Percentiles rank a stretch among this genome's conserved stretches.
These are phyloP conservation scores for Sprattus sprattus DNA, from an alignment of 2,113 vertebrate genomes.

Conservation along the genomic window DNA sequence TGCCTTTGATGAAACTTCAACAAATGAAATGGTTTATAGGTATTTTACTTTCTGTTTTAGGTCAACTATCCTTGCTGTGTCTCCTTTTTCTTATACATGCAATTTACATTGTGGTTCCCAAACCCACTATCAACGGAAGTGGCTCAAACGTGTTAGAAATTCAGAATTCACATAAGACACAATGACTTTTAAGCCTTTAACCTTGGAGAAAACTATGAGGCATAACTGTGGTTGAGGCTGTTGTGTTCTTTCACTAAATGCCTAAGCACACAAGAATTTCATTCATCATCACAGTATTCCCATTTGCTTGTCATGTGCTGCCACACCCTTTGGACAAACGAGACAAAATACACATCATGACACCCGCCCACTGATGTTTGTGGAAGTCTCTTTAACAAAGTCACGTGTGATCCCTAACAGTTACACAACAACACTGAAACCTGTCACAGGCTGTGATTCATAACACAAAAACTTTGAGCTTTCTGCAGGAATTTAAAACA, in stretches of 20 bases:
- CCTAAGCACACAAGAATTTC: neutral
- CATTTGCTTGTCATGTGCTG: neutral
- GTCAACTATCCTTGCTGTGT: too few species aligned
- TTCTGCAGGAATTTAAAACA: neutral
- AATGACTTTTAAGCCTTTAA: neutral
- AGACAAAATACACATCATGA: neutral
- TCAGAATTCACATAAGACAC: neutral
- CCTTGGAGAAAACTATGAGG: neutral
- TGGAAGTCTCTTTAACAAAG: neutral
- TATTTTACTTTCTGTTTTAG: conserved; percentile 43
- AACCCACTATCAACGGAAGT: neutral
- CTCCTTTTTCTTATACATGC: neutral
- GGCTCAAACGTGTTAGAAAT: neutral
- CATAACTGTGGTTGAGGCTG: neutral
- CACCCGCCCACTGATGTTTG: neutral
- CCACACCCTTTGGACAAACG: neutral
- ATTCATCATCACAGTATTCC: neutral
- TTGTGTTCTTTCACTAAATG: neutral
- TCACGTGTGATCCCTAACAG: neutral
- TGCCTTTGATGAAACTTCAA: conserved; percentile 90
- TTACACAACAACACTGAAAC: neutral
- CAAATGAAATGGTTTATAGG: conserved; percentile 99
- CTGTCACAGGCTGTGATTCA: neutral
- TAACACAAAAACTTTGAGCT: neutral
- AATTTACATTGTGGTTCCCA: neutral